Evolutionary conservation across 2,797 vertebrate genomes (phyloP).

Genomic region (Alcedo atthis): DNA sequence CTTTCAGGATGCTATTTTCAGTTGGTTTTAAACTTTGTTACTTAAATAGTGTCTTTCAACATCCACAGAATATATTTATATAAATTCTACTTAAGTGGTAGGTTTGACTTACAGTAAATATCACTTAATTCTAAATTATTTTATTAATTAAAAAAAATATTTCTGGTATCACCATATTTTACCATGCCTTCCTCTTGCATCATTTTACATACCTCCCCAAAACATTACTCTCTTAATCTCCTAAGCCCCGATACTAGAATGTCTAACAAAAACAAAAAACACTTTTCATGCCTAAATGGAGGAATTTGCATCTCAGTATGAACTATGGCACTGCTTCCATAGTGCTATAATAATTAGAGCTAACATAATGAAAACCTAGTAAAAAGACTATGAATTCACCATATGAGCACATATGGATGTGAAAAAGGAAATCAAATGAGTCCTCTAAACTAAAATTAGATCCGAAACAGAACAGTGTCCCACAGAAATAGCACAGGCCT

Average conservation of each 20-base stretch:
- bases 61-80: background rate
- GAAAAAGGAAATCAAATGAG: constrained; percentile 63
- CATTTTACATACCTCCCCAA: background rate
- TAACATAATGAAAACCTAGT: constrained; percentile 67
- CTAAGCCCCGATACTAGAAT: background rate
- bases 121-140: background rate
- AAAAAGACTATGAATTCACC: constrained; percentile 61
- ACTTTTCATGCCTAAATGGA: background rate
- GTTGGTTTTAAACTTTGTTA: background rate
- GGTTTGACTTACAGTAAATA: background rate
- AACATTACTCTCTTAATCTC: background rate
- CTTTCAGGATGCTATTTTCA: background rate
- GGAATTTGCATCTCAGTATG: background rate
- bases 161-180: background rate
- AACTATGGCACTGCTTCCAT: constrained; percentile 33
- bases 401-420: constrained; percentile 63
- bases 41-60: background rate
- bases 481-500: constrained; percentile 63
- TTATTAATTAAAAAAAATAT: background rate
- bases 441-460: constrained; percentile 68
- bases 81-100: background rate
- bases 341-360: constrained; percentile 56
- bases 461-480: constrained; percentile 58
- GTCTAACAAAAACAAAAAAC: background rate
- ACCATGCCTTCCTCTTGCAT: background rate